These are phyloP conservation scores for Paramuricea clavata DNA, from an alignment of 92 coral and sea anemone genomes.

Conservation along the genomic window DNA sequence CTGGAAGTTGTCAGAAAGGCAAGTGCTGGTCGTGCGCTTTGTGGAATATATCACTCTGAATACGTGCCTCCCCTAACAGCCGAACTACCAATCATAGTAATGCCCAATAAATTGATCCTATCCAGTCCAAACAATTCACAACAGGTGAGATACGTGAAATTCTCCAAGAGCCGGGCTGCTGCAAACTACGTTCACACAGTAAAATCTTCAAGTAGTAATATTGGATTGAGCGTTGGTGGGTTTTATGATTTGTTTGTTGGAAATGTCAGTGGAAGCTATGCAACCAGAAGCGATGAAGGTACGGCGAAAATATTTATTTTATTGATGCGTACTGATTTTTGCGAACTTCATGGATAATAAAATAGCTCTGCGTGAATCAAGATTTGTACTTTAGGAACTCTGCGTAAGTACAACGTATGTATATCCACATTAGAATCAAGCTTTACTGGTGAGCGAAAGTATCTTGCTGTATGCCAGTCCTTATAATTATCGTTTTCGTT, in stretches of 20 bases:
- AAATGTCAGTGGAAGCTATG: too few relatives aligned
- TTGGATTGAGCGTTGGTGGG: background rate
- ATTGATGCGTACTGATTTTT: too few relatives aligned
- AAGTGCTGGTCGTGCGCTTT: constrained; percentile 47
- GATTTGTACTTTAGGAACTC: too few relatives aligned
- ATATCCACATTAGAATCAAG: too few relatives aligned
- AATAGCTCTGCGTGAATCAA: too few relatives aligned
- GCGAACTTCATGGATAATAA: too few relatives aligned
- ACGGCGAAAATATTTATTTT: too few relatives aligned
- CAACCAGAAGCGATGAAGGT: too few relatives aligned
- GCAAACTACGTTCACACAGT: constrained; percentile 46
- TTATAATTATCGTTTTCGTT: too few relatives aligned
- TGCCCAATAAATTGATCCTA: constrained; percentile 8
- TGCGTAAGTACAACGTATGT: too few relatives aligned
- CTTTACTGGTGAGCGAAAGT: too few relatives aligned
- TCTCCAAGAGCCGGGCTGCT: constrained; percentile 39
- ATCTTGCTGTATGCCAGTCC: too few relatives aligned
- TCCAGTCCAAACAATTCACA: background rate
- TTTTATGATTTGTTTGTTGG: background rate
- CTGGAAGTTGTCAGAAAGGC: constrained; percentile 44
- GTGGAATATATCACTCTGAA: constrained; percentile 30
- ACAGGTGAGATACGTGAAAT: background rate
- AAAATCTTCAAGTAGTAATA: constrained; percentile 38
- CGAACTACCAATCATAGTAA: constrained; percentile 11
- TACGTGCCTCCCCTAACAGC: constrained; percentile 35